Evolutionary conservation across 1,140 invertebrate genomes (phyloP).

Genomic region (Zaprionus lachaisei): DNA sequence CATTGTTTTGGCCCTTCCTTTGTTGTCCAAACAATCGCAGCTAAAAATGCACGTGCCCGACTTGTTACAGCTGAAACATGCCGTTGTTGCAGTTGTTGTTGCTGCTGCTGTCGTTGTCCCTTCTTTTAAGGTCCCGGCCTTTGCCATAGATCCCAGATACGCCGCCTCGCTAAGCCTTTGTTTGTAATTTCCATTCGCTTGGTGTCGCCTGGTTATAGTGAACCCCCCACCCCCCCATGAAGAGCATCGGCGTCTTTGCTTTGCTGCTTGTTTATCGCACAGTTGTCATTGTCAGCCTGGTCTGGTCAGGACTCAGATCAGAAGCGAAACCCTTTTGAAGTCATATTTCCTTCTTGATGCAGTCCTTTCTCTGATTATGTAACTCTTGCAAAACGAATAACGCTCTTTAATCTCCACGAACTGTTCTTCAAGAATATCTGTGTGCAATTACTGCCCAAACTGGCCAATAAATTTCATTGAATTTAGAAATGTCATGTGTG

Average conservation of each 20-base stretch:
- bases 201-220: neutral
- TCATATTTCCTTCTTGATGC: neutral
- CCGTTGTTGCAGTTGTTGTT: constrained; percentile 14
- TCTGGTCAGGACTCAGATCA: neutral
- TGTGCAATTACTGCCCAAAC: neutral
- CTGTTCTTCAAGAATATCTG: neutral
- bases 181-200: constrained; percentile 2
- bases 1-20: constrained; percentile 55
- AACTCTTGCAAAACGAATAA: neutral
- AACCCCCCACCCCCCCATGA: neutral
- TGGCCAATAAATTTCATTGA: neutral
- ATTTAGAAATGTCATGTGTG: neutral
- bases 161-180: neutral
- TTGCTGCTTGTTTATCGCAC: constrained; percentile 25
- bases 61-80: constrained; percentile 48
- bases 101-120: neutral
- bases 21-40: constrained; percentile 65
- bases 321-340: neutral
- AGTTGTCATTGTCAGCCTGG: constrained; percentile 22
- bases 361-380: neutral
- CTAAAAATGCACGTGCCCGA: constrained; percentile 57
- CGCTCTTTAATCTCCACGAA: neutral
- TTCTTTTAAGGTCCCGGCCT: constrained; percentile 30
- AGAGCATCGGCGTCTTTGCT: neutral
- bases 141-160: constrained; percentile 40